Evolutionary conservation across 2,888 invertebrate genomes (phyloP), one percentile per base, ranked within the genome.

Genomic region (Rhagonycha lutea): DNA sequence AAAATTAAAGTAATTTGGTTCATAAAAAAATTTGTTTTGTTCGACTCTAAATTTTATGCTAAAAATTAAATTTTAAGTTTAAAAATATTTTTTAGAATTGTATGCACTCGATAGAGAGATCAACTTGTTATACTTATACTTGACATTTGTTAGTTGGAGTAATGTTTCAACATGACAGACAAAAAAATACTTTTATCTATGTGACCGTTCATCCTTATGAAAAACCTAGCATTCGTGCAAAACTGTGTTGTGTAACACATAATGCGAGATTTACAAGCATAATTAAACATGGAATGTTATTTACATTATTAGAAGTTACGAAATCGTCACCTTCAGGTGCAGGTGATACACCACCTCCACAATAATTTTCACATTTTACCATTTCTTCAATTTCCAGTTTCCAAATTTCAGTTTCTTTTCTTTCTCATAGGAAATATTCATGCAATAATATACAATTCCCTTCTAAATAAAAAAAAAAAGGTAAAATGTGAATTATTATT

Each of bases 11-110:
- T 76, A 63, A 78, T 73, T 70, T 79, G 76, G 77, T 71, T 71
- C 76, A 61, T 78, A 67, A 78, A 82, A 83, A 81, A 82, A 81
- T 82, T 82, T 81, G 73, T 82, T 82, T 82, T 83, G 82, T 83
- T 83, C 75, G 83, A 83, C 82, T 83, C 81, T 83, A 82, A 83
- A 82, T 78, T 76, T 80, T 77, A 78, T 73, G 74, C 74, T 80
- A 79, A 76, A 70, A 78, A 79, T 75, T 78, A 80, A 60, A 61
- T 74, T 74, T 70, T 78, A 75, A 73, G 77, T 78, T 78, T 65
- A 65, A 65, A 63, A 69, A 47, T 47, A 70, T 71, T 77, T 75
- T 67, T 72, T 73, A 71, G 70, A 74, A 77, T 68, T 68, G 74
- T 73, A 75, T 75, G 77, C 77, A 78, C 77, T 69, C 70, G 68